Evolutionary conservation across 2,888 invertebrate genomes (phyloP), one percentile per base, ranked within the genome.

Genomic region (Philereme transversata): DNA sequence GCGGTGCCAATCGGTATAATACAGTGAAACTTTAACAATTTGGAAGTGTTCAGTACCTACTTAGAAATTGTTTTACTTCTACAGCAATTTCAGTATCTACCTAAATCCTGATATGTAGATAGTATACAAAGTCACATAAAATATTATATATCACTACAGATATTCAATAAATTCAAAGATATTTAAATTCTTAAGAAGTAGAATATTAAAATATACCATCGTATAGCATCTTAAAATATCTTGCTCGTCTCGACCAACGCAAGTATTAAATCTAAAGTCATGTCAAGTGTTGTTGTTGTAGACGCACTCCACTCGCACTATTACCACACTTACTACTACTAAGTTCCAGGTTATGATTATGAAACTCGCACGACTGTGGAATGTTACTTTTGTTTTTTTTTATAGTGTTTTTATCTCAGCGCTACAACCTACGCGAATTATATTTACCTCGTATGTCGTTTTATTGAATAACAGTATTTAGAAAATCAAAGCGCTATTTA

Each of bases 1-100:
- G 90, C 89, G 75, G 84, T 88, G 88, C 88, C 86, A 87, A 84
- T 84, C 68, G 72, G 76, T 76, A 77, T 75, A 79, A 77, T 83
- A 84, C 83, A 84, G 83, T 83, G 83, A 76, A 66, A 73, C 70
- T 76, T 74, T 77, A 64, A 76, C 75, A 73, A 78, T 81, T 83
- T 81, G 65, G 74, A 77, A 78, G 71, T 57, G 68, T 57, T 51
- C 9, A 71, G 65, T 65, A 69, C 69, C 69, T 67, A 65, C 44
- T 67, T 43, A 55, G 51, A 53, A 50, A 52, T 58, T 36, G 8
- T 41, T 48, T 46, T 47, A 48, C 11, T 33, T 55, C 51, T 55
- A 55, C 43, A 45, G 22, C 5, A 6, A 50, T 40, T 40, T 62
- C 8, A 51, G 7, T 53, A 44, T 41, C 50, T 50, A 46, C 67